Conservation (phyloP, 2,888 invertebrate species). For the Heliconius aoede region DNA sequence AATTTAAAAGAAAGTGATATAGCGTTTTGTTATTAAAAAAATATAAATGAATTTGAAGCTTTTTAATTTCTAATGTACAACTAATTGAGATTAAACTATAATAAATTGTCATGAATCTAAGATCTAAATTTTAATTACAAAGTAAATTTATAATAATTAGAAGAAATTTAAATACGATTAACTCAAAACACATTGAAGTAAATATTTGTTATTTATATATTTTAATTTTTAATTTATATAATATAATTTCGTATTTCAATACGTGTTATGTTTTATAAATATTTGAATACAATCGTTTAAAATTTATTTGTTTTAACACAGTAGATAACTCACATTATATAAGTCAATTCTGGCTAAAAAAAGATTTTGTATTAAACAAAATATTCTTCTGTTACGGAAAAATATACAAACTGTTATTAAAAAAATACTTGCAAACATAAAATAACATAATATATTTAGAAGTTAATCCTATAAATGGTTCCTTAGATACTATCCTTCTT, state of each 20-base stretch:
- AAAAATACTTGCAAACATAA: not conserved
- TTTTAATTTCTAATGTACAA: not conserved
- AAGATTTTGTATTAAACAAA: too few relatives aligned
- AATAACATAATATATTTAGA: not conserved
- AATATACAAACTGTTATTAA: too few relatives aligned
- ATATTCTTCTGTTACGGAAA: too few relatives aligned
- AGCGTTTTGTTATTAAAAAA: not conserved
- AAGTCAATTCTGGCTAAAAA: too few relatives aligned
- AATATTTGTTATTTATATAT: not conserved
- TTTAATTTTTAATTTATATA: too few relatives aligned
- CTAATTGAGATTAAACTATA: not conserved
- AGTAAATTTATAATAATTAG: not conserved
- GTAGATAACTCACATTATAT: too few relatives aligned
- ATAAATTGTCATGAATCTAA: not conserved
- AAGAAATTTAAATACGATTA: not conserved
- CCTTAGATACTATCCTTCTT: slow-evolving; percentile 40
- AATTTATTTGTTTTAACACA: too few relatives aligned
- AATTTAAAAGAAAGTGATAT: not conserved
- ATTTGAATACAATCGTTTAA: too few relatives aligned
- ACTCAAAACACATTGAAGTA: not conserved
- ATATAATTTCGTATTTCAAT: not conserved
- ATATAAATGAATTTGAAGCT: not conserved
- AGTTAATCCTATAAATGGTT: not conserved
- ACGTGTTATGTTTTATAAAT: not conserved
- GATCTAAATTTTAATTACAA: not conserved